Evolutionary conservation across 2,797 vertebrate species (phyloP).

Genomic region (Harpagifer antarcticus): DNA sequence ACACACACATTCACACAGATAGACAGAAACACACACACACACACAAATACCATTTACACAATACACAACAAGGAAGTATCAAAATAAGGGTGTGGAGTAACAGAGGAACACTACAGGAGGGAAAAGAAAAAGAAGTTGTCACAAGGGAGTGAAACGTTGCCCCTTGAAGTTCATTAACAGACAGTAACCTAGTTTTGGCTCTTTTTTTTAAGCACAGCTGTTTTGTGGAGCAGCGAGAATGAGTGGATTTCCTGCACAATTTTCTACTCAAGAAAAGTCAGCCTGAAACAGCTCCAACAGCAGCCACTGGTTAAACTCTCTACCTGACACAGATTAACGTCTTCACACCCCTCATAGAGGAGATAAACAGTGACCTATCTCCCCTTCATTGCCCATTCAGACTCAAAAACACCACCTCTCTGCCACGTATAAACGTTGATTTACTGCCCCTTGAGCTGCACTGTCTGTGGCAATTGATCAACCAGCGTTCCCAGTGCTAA

Average conservation of each 20-base stretch:
- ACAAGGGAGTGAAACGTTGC: slow-evolving; percentile 1
- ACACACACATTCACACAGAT: not conserved
- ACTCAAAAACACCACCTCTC: slow-evolving; percentile 44
- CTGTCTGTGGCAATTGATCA: slow-evolving; percentile 87
- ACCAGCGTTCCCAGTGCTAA: slow-evolving; percentile 76
- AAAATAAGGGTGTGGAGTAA: not conserved
- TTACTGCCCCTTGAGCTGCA: slow-evolving; percentile 70
- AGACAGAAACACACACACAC: slow-evolving; percentile 6
- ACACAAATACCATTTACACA: slow-evolving; percentile 13
- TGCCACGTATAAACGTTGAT: slow-evolving; percentile 60
- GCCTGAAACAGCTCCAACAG: slow-evolving; percentile 22
- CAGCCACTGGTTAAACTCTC: slow-evolving; percentile 39
- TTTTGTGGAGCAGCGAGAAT: slow-evolving; percentile 18
- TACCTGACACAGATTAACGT: slow-evolving; percentile 38
- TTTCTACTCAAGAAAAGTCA: slow-evolving; percentile 20
- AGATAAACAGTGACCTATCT: slow-evolving; percentile 55
- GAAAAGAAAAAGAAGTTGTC: slow-evolving; percentile 9
- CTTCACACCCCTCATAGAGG: slow-evolving; percentile 43
- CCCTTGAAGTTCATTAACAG: slow-evolving; percentile 11
- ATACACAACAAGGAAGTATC: not conserved
- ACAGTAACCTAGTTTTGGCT: not conserved
- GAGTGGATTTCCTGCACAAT: slow-evolving; percentile 27
- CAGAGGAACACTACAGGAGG: not conserved
- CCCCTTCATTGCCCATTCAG: slow-evolving; percentile 23
- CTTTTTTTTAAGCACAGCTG: slow-evolving; percentile 1